phyloP scores from a whole-genome alignment of 2,888 invertebrate species.

The Pyrgus malvae region DNA sequence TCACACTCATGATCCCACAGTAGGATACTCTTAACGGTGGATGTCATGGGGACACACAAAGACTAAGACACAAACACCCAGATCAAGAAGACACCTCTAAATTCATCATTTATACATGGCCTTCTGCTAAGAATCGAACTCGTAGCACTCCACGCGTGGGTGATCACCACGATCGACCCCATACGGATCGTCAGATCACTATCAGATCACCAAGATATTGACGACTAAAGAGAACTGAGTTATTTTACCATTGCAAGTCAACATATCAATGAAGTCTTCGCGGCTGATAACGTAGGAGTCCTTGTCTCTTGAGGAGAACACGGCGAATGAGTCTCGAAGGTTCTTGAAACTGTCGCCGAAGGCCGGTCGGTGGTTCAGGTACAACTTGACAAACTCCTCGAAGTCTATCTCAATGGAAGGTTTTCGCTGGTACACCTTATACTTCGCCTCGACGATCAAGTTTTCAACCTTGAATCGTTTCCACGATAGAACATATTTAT shows the following conservation, averaged over 20 bases:
- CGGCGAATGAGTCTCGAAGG: constrained; percentile 72
- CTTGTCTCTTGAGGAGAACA: constrained; percentile 52
- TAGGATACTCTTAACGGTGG: no score
- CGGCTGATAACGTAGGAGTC: constrained; percentile 48
- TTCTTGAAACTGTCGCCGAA: constrained; percentile 72
- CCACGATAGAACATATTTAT: no score
- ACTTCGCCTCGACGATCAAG: constrained; percentile 81
- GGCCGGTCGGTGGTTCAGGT: constrained; percentile 85
- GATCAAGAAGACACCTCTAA: no score
- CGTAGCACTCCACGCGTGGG: no score
- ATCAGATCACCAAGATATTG: neutral
- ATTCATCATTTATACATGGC: no score
- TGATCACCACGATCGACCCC: no score
- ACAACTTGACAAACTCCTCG: constrained; percentile 84
- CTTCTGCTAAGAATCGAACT: no score
- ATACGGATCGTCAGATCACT: neutral
- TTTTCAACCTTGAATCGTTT: constrained; percentile 78
- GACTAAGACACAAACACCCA: no score
- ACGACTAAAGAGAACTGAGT: neutral
- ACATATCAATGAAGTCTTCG: constrained; percentile 66
- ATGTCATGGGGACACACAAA: no score
- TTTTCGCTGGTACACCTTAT: constrained; percentile 71
- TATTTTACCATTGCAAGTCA: constrained; percentile 53
- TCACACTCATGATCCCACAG: no score
- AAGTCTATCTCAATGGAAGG: constrained; percentile 82